phyloP scores from a whole-genome alignment of 2,797 vertebrate species.

The Sebastes oblongus region DNA sequence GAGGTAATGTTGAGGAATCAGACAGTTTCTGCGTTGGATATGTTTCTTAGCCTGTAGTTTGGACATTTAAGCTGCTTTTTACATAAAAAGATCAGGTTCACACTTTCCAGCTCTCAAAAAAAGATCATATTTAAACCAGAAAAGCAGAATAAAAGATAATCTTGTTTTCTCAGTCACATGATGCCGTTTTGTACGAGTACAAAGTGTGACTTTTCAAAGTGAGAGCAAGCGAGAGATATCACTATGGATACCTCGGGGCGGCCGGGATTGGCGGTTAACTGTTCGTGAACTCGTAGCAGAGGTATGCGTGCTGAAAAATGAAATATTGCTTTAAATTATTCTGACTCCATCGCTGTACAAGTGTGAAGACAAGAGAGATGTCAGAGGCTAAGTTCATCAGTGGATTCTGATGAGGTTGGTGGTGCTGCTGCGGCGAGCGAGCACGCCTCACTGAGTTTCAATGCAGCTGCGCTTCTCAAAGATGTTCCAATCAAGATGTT shows the following conservation, averaged over 20 bases:
- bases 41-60: not conserved
- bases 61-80: not conserved
- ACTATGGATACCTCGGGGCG: conserved; percentile 6
- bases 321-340: conserved; percentile 70
- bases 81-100: not conserved
- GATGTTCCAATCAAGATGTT: conserved; percentile 82
- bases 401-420: conserved; percentile 79
- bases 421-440: conserved; percentile 66
- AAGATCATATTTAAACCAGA: not conserved
- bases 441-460: conserved; percentile 78
- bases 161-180: not conserved
- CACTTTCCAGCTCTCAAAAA: not conserved
- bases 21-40: not conserved
- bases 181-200: not conserved
- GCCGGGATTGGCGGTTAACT: conserved; percentile 12
- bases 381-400: conserved; percentile 83
- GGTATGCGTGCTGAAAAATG: conserved; percentile 36
- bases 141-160: not conserved
- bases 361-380: conserved; percentile 79
- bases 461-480: conserved; percentile 75
- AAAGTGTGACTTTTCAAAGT: conserved; percentile 17
- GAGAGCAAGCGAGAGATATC: conserved; percentile 21
- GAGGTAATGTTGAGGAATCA: conserved; percentile 16
- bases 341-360: conserved; percentile 63
- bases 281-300: conserved; percentile 10